Base-by-base conservation (phyloP, 2,797 vertebrate genomes). In the Gymnocypris eckloni region DNA sequence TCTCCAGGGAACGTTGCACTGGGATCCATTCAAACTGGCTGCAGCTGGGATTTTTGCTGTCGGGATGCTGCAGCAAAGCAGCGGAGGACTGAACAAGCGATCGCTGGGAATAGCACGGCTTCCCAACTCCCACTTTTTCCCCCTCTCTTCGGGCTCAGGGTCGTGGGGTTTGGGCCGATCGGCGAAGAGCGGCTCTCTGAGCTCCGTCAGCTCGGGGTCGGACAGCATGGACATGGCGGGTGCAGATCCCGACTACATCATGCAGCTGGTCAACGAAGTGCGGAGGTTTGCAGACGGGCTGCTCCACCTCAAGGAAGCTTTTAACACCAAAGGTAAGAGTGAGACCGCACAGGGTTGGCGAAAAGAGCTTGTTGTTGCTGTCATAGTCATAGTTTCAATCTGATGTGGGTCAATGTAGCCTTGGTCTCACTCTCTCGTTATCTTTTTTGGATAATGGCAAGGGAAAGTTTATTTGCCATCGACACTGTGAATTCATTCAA, bases 241-340 rank as follows among this genome's bases (percentile, higher is more conserved):
- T 83, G 95, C 97, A 8, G 97, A 99, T 90, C 96, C 97, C 6
- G 95, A 97, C 89, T 98, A 97, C 86, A 98, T 99, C 89, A 97
- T 97, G 97, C 97, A 98, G 91, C 94, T 98, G 91, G 97, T 98
- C 92, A 97, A 95, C 0, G 98, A 99, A 18, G 97, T 98, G 90
- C 96, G 97, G 85, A 97, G 94, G 91, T 99, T 99, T 92, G 97
- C 98, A 4, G 97, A 99, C 25, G 96, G 98, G 89, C 95, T 99
- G 13, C 93, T 99, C 0, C 97, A 96, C 83, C 96, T 99, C 89
- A 99, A 98, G 93, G 97, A 99, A 90, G 96, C 97, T 39, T 95
- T 98, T 92, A 93, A 95, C 94, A 96, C 96, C 89, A 95, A 96
- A 96, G 98, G 98, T 98, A 89, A 61, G 96, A 54, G 11, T 48